Base-by-base conservation (phyloP, 2,888 invertebrate species). In the Lycaena phlaeas region DNA sequence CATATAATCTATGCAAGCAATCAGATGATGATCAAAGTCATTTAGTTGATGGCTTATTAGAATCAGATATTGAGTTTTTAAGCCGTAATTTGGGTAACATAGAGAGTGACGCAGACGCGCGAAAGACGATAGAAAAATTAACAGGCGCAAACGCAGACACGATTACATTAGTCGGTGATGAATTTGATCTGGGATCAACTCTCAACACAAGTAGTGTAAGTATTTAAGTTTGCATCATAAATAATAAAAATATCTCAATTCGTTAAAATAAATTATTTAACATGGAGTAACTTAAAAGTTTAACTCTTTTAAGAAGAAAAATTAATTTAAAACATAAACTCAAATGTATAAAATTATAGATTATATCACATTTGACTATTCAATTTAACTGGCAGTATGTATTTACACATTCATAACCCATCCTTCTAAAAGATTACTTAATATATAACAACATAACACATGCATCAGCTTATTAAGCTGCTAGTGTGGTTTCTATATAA, bases 81-180 rank as follows among this genome's bases (percentile, higher is more conserved):
- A 85, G 84, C 46, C 62, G 81, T 14, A 85, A 85, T 49, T 58
- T 85, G 51, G 82, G 79, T 1, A 78, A 84, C 50, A 85, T 85
- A 43, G 85, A 85, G 44, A 85, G 82, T 57, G 85, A 85, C 42
- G 78, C 84, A 1, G 85, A 85, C 47, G 85, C 84, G 1, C 72
- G 85, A 30, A 85, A 85, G 53, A 79, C 85, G n/a, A 84, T 85
- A 42, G 85, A 85, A 51, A 85, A 82, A 42, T 51, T 85, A 42
- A 84, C 85, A 1, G 85, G 82, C 5, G 78, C 79, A 3, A 78
- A 82, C 58, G 72, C 81, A 3, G 84, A 85, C 43, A 77, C 78
- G 1, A 69, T 85, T 6, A 78, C 79, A 3, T 62, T 85, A 46
- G 79, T 81, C 41, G 79, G 82, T 1, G 84, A 84, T 44, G 84